Percentiles rank a stretch among this genome's conserved stretches.
Conservation (phyloP, 1,140 invertebrate genomes). For the Luehdorfia chinensis region DNA sequence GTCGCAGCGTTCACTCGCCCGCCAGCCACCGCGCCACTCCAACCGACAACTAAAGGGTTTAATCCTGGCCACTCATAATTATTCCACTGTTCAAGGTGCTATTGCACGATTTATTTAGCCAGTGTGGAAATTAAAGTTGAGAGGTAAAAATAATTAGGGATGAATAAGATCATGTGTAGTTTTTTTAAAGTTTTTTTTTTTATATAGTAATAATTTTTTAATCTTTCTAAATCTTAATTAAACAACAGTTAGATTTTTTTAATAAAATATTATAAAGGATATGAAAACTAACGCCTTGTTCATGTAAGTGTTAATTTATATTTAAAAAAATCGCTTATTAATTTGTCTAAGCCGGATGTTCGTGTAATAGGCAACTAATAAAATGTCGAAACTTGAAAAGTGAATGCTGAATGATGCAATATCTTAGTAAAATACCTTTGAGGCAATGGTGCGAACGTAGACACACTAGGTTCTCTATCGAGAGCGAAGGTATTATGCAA, state of each 20-base stretch:
- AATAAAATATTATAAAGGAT: too few relatives aligned
- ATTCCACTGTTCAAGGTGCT: slow-evolving; percentile 3
- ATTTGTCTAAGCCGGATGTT: slow-evolving; percentile 61
- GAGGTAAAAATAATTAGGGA: too few relatives aligned
- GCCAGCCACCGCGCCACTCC: slow-evolving; percentile 26
- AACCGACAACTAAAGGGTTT: slow-evolving; percentile 20
- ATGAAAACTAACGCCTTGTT: too few relatives aligned
- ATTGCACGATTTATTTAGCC: slow-evolving; percentile 2
- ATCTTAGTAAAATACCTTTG: slow-evolving; percentile 58
- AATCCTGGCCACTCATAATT: slow-evolving; percentile 19
- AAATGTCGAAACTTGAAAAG: slow-evolving; percentile 66
- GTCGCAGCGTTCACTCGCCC: slow-evolving; percentile 66
- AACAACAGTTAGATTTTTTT: too few relatives aligned
- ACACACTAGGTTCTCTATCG: slow-evolving; percentile 8
- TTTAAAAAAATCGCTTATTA: too few relatives aligned
- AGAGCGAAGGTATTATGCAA: slow-evolving; percentile 9
- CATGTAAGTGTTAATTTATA: too few relatives aligned
- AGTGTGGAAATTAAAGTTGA: slow-evolving; percentile 1
- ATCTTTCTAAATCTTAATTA: too few relatives aligned
- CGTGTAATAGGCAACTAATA: slow-evolving; percentile 63
- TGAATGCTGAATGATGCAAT: slow-evolving; percentile 65
- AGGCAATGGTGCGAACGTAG: slow-evolving; percentile 27
- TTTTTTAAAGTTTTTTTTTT: too few relatives aligned
- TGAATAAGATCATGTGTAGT: too few relatives aligned
- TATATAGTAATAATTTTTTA: too few relatives aligned